Conservation (phyloP, 2,888 invertebrate genomes). For the Drosophila seclusa region DNA sequence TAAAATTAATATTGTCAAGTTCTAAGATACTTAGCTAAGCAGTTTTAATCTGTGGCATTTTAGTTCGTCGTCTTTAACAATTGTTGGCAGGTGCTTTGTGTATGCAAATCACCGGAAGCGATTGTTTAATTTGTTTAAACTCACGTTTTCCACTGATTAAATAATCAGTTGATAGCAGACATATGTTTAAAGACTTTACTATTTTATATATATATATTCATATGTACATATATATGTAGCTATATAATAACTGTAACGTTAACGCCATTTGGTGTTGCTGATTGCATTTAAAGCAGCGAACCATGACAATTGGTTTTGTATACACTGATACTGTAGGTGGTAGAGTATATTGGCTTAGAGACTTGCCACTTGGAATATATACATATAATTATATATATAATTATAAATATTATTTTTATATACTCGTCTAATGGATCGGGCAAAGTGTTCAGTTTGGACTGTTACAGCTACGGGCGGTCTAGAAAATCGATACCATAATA, state of each 20-base stretch:
- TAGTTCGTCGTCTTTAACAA: constrained; percentile 12
- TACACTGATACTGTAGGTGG: background rate
- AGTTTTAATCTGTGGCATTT: background rate
- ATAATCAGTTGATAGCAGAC: constrained; percentile 24
- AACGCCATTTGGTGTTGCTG: constrained; percentile 11
- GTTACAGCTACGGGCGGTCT: background rate
- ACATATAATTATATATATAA: background rate
- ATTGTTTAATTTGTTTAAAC: constrained; percentile 18
- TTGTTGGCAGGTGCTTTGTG: constrained; percentile 23
- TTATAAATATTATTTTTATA: background rate
- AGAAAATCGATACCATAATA: background rate
- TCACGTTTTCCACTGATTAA: constrained; percentile 51
- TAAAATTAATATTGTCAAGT: background rate
- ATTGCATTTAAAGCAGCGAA: constrained; percentile 40
- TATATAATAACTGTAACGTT: background rate
- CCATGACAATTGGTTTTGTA: constrained; percentile 28
- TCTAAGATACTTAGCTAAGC: background rate
- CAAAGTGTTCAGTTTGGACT: background rate
- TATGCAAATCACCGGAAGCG: constrained; percentile 34
- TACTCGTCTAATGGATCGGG: too few relatives aligned
- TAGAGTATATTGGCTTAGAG: background rate
- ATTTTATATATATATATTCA: constrained; percentile 12
- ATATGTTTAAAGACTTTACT: constrained; percentile 19
- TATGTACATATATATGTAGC: background rate
- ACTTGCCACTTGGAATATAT: too few relatives aligned